phyloP scores from a whole-genome alignment of 2,797 vertebrate species.

The Schizothorax lantsangensis region DNA sequence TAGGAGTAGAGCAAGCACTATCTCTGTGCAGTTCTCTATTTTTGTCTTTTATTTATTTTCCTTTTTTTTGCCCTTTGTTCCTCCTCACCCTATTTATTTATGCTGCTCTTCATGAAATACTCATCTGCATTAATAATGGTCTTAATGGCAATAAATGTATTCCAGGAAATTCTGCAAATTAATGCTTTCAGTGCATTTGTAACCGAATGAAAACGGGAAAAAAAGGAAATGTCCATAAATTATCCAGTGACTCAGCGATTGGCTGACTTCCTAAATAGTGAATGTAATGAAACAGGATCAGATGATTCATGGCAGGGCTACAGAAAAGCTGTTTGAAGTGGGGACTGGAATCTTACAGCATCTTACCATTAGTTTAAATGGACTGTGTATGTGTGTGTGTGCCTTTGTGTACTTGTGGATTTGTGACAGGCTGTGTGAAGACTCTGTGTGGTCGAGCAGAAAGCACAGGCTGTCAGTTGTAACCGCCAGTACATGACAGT shows the following conservation, averaged over 20 bases:
- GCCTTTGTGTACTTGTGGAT: conserved; percentile 15
- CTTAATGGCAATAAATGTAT: conserved; percentile 68
- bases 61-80: neutral
- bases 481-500: conserved; percentile 51
- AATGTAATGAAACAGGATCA: conserved; percentile 46
- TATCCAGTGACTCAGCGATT: conserved; percentile 56
- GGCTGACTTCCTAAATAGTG: conserved; percentile 36
- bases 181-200: conserved; percentile 61
- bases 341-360: neutral
- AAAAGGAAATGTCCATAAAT: conserved; percentile 58
- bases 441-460: conserved; percentile 18
- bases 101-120: conserved; percentile 60
- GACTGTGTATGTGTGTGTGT: neutral
- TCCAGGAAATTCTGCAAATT: conserved; percentile 62
- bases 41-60: neutral
- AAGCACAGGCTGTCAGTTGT: conserved; percentile 47
- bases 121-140: conserved; percentile 68
- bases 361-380: conserved; percentile 25
- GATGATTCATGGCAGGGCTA: conserved; percentile 10
- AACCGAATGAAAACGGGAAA: conserved; percentile 33
- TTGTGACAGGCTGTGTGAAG: conserved; percentile 1
- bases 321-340: neutral
- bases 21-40: neutral
- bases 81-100: neutral
- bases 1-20: conserved; percentile 35